phyloP scores from a whole-genome alignment of 1,140 invertebrate genomes.

The Drosophila neocordata region DNA sequence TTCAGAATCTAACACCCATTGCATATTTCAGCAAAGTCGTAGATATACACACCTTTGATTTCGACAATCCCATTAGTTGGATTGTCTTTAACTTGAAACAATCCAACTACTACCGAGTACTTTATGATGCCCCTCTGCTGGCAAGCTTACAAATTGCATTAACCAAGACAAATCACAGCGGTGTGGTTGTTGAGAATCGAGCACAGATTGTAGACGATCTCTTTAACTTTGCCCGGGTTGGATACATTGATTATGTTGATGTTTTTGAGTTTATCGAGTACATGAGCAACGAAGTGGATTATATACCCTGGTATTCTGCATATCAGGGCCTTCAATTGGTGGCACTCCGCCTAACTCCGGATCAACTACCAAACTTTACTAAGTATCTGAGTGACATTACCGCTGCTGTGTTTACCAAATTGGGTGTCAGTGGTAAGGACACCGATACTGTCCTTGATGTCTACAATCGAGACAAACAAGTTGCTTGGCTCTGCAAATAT shows the following conservation, averaged over 20 bases:
- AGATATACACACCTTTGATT: conserved; percentile 39
- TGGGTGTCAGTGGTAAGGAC: conserved; percentile 38
- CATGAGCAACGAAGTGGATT: conserved; percentile 84
- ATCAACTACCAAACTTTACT: conserved; percentile 50
- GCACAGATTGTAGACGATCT: conserved; percentile 91
- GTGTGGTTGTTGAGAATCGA: conserved; percentile 88
- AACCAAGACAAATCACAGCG: conserved; percentile 68
- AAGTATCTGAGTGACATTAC: conserved; percentile 50
- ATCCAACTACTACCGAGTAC: conserved; percentile 86
- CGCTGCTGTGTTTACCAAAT: conserved; percentile 33
- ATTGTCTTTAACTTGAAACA: conserved; percentile 83
- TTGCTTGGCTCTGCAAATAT: conserved; percentile 84
- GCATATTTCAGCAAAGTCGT: conserved; percentile 82
- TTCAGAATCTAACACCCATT: conserved; percentile 84
- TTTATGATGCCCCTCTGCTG: conserved; percentile 85
- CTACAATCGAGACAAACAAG: conserved; percentile 73
- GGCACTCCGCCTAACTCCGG: conserved; percentile 36
- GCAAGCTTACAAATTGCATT: conserved; percentile 82
- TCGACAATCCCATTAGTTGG: conserved; percentile 75
- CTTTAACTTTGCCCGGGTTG: conserved; percentile 86
- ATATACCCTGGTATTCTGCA: conserved; percentile 85
- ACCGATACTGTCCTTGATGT: conserved; percentile 64
- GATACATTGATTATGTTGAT: conserved; percentile 83
- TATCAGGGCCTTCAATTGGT: conserved; percentile 48
- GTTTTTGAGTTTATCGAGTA: conserved; percentile 84